A percentile compares a stretch with the other conserved stretches of the same genome.
These are phyloP conservation scores for Cotesia typhae DNA, from an alignment of 1,140 invertebrate species.

Conservation along the genomic window DNA sequence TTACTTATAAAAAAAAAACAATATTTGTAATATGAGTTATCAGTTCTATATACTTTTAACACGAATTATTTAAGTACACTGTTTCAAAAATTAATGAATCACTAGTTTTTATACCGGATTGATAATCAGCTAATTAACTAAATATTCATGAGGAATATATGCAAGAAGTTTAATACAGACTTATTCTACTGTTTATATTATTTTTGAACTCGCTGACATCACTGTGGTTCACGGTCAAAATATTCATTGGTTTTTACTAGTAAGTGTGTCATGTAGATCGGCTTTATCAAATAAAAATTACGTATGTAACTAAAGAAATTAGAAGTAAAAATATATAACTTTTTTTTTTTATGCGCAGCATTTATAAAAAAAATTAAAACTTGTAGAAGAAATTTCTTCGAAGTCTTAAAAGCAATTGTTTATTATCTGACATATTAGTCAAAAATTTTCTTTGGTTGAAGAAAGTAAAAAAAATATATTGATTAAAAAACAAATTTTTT, in stretches of 20 bases:
- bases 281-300: neutral
- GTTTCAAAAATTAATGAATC: neutral
- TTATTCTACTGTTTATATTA: neutral
- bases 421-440: too few species aligned
- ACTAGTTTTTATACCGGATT: constrained; percentile 5
- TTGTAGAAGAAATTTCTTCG: too few species aligned
- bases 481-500: too few species aligned
- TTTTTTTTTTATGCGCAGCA: too few species aligned
- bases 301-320: neutral
- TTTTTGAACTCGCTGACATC: constrained; percentile 7
- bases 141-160: constrained; percentile 7
- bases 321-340: neutral
- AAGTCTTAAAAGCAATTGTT: too few species aligned
- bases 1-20: too few species aligned
- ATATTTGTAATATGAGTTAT: too few species aligned
- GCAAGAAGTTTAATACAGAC: too few species aligned
- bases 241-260: neutral
- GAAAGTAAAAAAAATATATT: too few species aligned
- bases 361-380: too few species aligned
- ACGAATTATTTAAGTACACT: neutral
- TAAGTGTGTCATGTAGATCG: neutral
- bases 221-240: constrained; percentile 16
- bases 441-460: too few species aligned
- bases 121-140: neutral
- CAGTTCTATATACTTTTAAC: too few species aligned